A percentile compares a stretch with the other conserved stretches of the same genome.
Evolutionary conservation across 2,888 invertebrate genomes (phyloP).

Genomic region (Agriopis leucophaearia): DNA sequence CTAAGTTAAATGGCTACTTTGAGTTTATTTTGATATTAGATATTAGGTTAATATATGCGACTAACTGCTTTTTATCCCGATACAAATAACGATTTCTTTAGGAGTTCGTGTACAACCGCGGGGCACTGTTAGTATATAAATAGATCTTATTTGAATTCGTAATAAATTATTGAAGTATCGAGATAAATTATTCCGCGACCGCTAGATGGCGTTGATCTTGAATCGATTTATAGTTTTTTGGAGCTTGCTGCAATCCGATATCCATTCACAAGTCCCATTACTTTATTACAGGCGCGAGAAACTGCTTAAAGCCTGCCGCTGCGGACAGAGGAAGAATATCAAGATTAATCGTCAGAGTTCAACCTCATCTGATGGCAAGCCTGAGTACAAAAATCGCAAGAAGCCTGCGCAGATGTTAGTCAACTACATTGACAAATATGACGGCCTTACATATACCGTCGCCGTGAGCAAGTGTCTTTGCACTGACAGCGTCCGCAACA

Average conservation of each 20-base stretch:
- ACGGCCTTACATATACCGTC: constrained; percentile 49
- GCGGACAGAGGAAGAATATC: constrained; percentile 63
- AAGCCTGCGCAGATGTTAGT: constrained; percentile 59
- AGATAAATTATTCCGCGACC: not conserved
- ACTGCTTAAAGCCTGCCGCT: constrained; percentile 69
- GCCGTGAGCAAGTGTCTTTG: constrained; percentile 49
- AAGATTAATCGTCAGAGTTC: constrained; percentile 64
- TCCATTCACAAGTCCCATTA: no score
- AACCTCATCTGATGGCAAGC: constrained; percentile 70
- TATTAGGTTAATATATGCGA: no score
- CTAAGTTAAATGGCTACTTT: no score
- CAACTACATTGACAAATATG: constrained; percentile 53
- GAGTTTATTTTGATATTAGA: no score
- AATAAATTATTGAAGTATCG: not conserved
- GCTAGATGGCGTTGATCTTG: constrained; percentile 14
- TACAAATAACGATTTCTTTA: no score
- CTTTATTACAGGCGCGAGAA: constrained; percentile 60
- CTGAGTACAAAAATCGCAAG: constrained; percentile 45
- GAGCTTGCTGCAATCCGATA: not conserved
- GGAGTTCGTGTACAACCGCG: no score
- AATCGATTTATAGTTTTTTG: not conserved
- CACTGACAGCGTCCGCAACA: constrained; percentile 53
- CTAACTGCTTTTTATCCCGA: no score
- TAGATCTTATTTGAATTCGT: not conserved
- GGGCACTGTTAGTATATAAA: not conserved